Evolutionary conservation across 2,888 invertebrate genomes (phyloP).

Genomic region (Lottia gigantea): DNA sequence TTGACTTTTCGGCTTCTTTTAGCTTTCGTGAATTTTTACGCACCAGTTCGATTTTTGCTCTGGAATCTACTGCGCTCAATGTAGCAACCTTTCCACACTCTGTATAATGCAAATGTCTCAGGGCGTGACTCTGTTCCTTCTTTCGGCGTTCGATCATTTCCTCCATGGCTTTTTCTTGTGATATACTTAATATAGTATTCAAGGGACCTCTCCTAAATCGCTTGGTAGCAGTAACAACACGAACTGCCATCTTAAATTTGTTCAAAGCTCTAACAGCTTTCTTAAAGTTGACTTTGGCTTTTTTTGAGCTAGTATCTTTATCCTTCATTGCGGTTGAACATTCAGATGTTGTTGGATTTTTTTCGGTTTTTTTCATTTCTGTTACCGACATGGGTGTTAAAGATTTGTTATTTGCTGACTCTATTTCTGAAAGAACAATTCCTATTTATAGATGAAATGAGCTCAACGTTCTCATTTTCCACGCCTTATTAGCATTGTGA

Average conservation of each 20-base stretch:
- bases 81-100: constrained; percentile 24
- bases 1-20: background rate
- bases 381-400: no score
- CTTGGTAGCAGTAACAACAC: constrained; percentile 24
- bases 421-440: no score
- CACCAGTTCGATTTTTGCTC: background rate
- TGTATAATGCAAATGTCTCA: constrained; percentile 20
- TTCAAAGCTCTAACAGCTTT: constrained; percentile 26
- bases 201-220: constrained; percentile 28
- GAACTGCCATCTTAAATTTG: constrained; percentile 26
- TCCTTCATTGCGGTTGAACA: background rate
- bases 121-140: constrained; percentile 18
- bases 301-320: background rate
- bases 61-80: background rate
- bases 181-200: constrained; percentile 32
- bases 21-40: background rate
- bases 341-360: background rate
- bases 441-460: no score
- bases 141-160: constrained; percentile 22
- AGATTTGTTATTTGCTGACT: no score
- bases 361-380: no score
- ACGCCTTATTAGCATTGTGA: no score
- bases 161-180: constrained; percentile 35
- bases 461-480: no score
- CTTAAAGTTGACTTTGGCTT: constrained; percentile 18